These are phyloP conservation scores for Misgurnus anguillicaudatus DNA, from an alignment of 2,113 vertebrate species.

Conservation along the genomic window DNA sequence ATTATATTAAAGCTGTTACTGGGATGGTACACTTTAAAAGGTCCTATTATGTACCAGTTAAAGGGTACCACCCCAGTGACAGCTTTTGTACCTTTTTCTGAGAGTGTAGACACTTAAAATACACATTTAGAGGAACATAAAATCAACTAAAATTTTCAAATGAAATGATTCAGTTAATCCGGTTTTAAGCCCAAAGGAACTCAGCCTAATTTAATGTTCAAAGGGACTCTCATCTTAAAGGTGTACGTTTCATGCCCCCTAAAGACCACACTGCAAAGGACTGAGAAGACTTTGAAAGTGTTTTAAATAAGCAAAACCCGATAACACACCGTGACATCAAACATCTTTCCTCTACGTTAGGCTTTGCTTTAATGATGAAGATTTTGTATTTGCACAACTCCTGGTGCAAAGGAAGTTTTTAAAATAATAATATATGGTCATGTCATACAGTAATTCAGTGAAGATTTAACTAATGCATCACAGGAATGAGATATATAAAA, in stretches of 20 bases:
- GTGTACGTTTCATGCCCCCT: slow-evolving; percentile 45
- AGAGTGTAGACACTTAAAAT: no score
- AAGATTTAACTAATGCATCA: neutral
- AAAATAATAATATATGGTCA: neutral
- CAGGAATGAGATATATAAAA: slow-evolving; percentile 2
- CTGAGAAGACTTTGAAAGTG: slow-evolving; percentile 24
- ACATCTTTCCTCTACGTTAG: neutral
- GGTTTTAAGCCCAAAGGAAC: neutral
- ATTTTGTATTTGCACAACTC: neutral
- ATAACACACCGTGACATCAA: slow-evolving; percentile 32
- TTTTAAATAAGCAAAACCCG: slow-evolving; percentile 54
- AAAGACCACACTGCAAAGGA: slow-evolving; percentile 39
- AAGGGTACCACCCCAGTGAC: no score
- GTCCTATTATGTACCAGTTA: no score
- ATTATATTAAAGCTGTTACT: no score
- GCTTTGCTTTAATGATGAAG: slow-evolving; percentile 11
- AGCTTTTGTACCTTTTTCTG: no score
- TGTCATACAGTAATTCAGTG: neutral
- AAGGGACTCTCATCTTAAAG: slow-evolving; percentile 55
- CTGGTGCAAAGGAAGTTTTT: neutral
- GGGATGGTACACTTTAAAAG: no score
- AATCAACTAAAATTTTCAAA: neutral
- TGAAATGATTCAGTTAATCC: neutral
- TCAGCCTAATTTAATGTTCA: slow-evolving; percentile 35
- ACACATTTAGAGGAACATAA: no score